phyloP scores from a whole-genome alignment of 2,888 invertebrate genomes.

The Thymelicus sylvestris region DNA sequence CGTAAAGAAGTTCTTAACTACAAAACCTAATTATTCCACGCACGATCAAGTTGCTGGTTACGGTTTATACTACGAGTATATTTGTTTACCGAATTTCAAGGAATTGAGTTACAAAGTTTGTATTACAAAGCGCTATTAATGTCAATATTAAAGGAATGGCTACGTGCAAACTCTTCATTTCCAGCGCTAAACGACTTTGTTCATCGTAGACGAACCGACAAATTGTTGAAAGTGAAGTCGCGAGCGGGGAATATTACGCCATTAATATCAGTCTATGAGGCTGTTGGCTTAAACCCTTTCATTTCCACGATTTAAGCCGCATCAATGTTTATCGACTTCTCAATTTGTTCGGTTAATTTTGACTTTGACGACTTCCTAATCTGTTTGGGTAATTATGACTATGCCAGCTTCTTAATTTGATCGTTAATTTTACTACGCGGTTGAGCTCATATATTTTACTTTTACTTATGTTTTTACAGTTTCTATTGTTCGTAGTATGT shows the following conservation, averaged over 20 bases:
- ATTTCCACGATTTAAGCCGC: not conserved
- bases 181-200: slow-evolving; percentile 11
- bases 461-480: too few relatives aligned
- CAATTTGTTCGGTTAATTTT: not conserved
- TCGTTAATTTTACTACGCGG: too few relatives aligned
- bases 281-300: not conserved
- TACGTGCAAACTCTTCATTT: slow-evolving; percentile 2
- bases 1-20: too few relatives aligned
- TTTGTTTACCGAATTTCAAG: too few relatives aligned
- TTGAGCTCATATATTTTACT: too few relatives aligned
- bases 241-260: not conserved
- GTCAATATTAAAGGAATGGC: slow-evolving; percentile 14
- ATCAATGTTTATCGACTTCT: slow-evolving; percentile 3
- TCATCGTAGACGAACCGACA: slow-evolving; percentile 16
- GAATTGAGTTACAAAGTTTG: too few relatives aligned
- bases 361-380: not conserved
- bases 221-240: slow-evolving; percentile 19
- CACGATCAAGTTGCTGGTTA: too few relatives aligned
- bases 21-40: too few relatives aligned
- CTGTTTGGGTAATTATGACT: too few relatives aligned
- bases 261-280: slow-evolving; percentile 4
- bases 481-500: too few relatives aligned
- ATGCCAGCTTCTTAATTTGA: too few relatives aligned
- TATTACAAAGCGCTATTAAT: not conserved
- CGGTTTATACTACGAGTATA: too few relatives aligned